Evolutionary conservation across 2,888 invertebrate species (phyloP), one percentile per base, ranked within the genome.

Genomic region (Keiferia lycopersicella): DNA sequence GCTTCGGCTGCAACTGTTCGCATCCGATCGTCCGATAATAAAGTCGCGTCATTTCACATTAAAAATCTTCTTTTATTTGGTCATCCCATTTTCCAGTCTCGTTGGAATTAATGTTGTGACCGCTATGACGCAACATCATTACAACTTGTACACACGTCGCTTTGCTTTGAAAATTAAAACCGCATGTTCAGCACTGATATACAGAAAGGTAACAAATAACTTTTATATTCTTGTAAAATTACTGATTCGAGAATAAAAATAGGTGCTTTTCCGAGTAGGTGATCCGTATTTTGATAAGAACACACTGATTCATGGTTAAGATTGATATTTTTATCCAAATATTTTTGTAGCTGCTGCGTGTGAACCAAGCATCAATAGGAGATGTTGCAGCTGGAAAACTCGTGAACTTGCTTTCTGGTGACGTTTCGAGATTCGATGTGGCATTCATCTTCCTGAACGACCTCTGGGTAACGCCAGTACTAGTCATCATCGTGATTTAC

Each of bases 361-460:
- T 97, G 67, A 96, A 95, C 75, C 94, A 95, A 79, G 93, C 93
- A 2, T 94, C 96, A 0, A 76, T 97, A 22, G 94, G 95, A 0
- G 94, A 93, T 65, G 93, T 94, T 82, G 75, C 93, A 74, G 87
- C 95, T 71, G 97, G 97, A 0, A 95, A 96, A 81, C 92, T 97
- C 68, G 94, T 97, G 26, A 97, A 97, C 83, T 84, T 97, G 62
- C 82, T 97, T 75, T 96, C 97, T 0, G 97, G 96, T 71, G 97
- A 97, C 81, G 95, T 97, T 11, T 94, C 94, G 62, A 92, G 96
- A 73, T 96, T 97, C 78, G 97, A 97, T 78, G 92, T 94, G 81
- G 93, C 94, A 1, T 93, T 95, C 66, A 84, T 94, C 74, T 94
- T 94, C 75, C 78, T 96, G 7, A 96, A 96, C 82, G 96, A 95